These are phyloP conservation scores for Cynocephalus volans DNA, from an alignment of 2,113 vertebrate species.

Conservation along the genomic window DNA sequence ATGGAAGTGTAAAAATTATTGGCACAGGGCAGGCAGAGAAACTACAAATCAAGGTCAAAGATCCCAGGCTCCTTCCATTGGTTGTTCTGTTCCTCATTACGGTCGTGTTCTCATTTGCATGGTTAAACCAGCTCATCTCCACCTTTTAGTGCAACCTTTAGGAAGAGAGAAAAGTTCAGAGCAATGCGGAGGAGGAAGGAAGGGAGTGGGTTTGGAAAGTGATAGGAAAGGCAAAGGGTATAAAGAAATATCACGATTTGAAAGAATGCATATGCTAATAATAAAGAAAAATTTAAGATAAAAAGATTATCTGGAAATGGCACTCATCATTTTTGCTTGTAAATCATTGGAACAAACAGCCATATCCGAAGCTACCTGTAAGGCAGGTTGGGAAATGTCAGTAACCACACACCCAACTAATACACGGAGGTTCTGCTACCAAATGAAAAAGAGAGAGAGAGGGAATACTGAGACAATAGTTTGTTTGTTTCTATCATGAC, in stretches of 20 bases:
- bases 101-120: background rate
- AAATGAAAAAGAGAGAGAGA: background rate
- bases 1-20: background rate
- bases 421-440: background rate
- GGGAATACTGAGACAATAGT: background rate
- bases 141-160: background rate
- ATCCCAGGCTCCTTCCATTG: background rate
- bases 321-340: background rate
- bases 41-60: background rate
- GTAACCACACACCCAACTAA: background rate
- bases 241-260: too few relatives aligned
- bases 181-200: background rate
- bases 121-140: background rate
- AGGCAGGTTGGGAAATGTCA: background rate
- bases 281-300: too few relatives aligned
- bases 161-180: background rate
- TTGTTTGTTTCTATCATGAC: background rate
- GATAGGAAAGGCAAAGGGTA: too few relatives aligned
- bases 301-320: background rate
- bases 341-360: background rate
- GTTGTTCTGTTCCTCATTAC: background rate
- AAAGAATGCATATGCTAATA: too few relatives aligned
- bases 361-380: background rate
- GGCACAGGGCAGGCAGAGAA: background rate
- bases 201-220: too few relatives aligned